Percentiles rank a stretch among this genome's conserved stretches.
phyloP scores from a whole-genome alignment of 2,888 invertebrate species.

The Tetrapedia diversipes region DNA sequence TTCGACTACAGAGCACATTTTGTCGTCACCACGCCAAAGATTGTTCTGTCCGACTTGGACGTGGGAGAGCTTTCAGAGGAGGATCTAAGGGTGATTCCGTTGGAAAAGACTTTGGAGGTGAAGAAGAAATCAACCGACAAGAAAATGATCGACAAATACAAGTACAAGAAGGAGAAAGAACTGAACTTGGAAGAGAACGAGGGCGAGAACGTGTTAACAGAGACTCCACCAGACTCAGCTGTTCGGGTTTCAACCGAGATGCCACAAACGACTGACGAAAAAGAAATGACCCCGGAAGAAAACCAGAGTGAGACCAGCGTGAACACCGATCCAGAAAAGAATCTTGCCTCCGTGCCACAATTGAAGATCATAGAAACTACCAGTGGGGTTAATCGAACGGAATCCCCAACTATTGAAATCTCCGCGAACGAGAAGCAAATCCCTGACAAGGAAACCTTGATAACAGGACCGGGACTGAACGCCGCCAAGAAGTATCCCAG shows the following conservation, averaged over 20 bases:
- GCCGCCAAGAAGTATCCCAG: slow-evolving; percentile 65
- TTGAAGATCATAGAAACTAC: slow-evolving; percentile 64
- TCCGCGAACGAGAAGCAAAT: neutral
- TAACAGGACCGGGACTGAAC: neutral
- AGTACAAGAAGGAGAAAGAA: slow-evolving; percentile 71
- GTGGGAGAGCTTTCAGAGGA: slow-evolving; percentile 70
- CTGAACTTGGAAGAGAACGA: slow-evolving; percentile 59
- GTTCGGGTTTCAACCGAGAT: slow-evolving; percentile 32
- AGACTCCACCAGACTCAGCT: slow-evolving; percentile 29
- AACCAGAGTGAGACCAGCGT: slow-evolving; percentile 27
- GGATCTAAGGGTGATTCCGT: slow-evolving; percentile 75
- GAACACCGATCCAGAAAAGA: slow-evolving; percentile 47
- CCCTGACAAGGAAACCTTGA: neutral
- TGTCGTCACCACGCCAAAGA: slow-evolving; percentile 64
- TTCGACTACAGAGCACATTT: slow-evolving; percentile 74
- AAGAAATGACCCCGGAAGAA: slow-evolving; percentile 7
- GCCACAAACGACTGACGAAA: slow-evolving; percentile 6
- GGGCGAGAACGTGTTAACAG: slow-evolving; percentile 50
- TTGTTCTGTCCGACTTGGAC: slow-evolving; percentile 43
- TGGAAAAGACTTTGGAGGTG: slow-evolving; percentile 69
- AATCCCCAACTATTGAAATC: neutral
- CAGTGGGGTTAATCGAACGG: slow-evolving; percentile 20
- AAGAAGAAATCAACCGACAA: slow-evolving; percentile 66
- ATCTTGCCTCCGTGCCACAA: slow-evolving; percentile 53
- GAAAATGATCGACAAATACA: slow-evolving; percentile 64